A percentile compares a stretch with the other conserved stretches of the same genome.
Conservation (phyloP, 2,113 vertebrate genomes). For the Seriola quinqueradiata region DNA sequence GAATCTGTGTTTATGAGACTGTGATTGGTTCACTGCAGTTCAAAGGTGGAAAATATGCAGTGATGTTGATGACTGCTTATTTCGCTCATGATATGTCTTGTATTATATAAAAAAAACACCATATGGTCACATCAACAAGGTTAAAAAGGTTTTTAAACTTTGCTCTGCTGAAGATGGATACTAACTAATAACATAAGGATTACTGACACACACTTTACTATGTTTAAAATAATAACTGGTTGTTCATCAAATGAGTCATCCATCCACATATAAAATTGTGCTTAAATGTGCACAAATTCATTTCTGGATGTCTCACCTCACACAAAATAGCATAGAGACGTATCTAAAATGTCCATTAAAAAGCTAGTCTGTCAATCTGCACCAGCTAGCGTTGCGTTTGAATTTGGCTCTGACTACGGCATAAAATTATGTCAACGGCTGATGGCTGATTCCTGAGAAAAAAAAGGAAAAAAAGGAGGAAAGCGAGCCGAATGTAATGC, state of each 20-base stretch:
- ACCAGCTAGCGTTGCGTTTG: slow-evolving; percentile 65
- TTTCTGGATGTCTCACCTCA: slow-evolving; percentile 38
- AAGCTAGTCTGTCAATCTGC: slow-evolving; percentile 51
- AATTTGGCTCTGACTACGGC: slow-evolving; percentile 65
- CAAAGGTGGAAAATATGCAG: too few relatives aligned
- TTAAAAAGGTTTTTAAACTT: background rate
- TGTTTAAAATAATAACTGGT: background rate
- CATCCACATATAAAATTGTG: background rate
- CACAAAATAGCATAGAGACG: slow-evolving; percentile 32
- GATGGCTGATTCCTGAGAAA: slow-evolving; percentile 58
- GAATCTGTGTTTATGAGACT: too few relatives aligned
- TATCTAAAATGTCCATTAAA: slow-evolving; percentile 34
- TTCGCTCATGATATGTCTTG: too few relatives aligned
- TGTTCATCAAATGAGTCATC: slow-evolving; percentile 16
- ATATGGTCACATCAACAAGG: too few relatives aligned
- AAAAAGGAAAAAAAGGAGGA: slow-evolving; percentile 33
- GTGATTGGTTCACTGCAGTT: too few relatives aligned
- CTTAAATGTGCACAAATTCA: slow-evolving; percentile 3
- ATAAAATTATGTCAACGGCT: slow-evolving; percentile 65
- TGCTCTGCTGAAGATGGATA: background rate
- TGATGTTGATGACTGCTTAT: too few relatives aligned
- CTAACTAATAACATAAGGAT: background rate
- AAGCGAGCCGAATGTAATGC: slow-evolving; percentile 66
- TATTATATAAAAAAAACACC: too few relatives aligned
- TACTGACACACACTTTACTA: background rate